A percentile compares a stretch with the other conserved stretches of the same genome.
These are phyloP conservation scores for Bambusicola thoracicus DNA, from an alignment of 2,113 vertebrate genomes.

Conservation along the genomic window DNA sequence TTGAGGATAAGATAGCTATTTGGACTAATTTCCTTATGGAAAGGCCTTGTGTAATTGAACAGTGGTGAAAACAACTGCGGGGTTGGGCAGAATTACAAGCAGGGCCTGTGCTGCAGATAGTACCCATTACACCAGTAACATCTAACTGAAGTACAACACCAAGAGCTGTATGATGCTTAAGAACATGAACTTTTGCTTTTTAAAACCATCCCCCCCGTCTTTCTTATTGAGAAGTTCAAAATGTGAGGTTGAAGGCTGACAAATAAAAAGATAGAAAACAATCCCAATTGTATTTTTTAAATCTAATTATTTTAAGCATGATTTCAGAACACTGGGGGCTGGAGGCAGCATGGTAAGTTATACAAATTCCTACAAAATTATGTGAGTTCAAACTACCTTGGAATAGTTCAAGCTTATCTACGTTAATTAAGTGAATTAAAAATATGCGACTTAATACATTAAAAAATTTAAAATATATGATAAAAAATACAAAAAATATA, in stretches of 20 bases:
- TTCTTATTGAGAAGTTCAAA: not conserved
- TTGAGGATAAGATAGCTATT: not conserved
- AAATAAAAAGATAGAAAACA: constrained; percentile 47
- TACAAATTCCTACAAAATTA: not conserved
- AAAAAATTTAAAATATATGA: not conserved
- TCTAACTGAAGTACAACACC: not conserved
- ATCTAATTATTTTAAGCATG: constrained; percentile 51
- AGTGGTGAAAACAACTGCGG: not conserved
- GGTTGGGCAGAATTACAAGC: not conserved
- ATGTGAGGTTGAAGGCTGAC: constrained; percentile 13
- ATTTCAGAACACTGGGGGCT: not conserved
- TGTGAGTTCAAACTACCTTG: not conserved
- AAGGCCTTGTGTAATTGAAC: not conserved
- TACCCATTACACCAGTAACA: not conserved
- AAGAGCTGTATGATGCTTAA: not conserved
- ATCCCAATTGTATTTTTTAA: constrained; percentile 46
- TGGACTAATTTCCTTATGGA: not conserved
- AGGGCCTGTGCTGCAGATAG: rapidly evolving
- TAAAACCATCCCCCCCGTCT: not conserved
- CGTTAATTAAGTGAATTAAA: constrained; percentile 33
- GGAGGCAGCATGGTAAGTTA: not conserved
- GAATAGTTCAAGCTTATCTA: constrained; percentile 11
- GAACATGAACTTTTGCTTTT: not conserved
- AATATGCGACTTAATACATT: constrained; percentile 13
- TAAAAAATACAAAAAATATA: not conserved